Conservation (phyloP, 2,888 invertebrate species). For the Amphipyra tragopoginis region DNA sequence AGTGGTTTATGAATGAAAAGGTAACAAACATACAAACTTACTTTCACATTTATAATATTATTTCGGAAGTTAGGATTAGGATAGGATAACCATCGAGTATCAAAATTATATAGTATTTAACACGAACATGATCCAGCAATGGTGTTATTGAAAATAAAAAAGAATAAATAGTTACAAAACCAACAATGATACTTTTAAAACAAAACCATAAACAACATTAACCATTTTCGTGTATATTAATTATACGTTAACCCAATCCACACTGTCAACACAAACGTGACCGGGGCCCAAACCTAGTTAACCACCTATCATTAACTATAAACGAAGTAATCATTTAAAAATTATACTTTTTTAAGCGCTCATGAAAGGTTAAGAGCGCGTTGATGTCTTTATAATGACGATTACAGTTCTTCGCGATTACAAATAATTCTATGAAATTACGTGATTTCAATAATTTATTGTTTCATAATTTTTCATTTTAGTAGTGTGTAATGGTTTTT, state of each 20-base stretch:
- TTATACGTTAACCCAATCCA: constrained; percentile 13
- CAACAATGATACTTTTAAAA: too few relatives aligned
- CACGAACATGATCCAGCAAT: too few relatives aligned
- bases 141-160: too few relatives aligned
- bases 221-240: constrained; percentile 1
- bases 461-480: constrained; percentile 42
- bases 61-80: too few relatives aligned
- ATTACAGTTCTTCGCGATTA: constrained; percentile 22
- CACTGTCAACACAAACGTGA: constrained; percentile 31
- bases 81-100: too few relatives aligned
- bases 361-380: constrained; percentile 51
- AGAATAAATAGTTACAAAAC: too few relatives aligned
- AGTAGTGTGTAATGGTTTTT: constrained; percentile 37
- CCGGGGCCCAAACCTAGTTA: constrained; percentile 23
- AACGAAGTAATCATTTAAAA: constrained; percentile 27
- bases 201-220: too few relatives aligned
- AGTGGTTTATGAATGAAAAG: too few relatives aligned
- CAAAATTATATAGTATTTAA: too few relatives aligned
- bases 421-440: constrained; percentile 46
- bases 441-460: constrained; percentile 49
- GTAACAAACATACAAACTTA: too few relatives aligned
- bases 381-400: constrained; percentile 72
- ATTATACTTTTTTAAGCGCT: constrained; percentile 8
- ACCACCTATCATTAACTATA: constrained; percentile 34
- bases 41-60: too few relatives aligned